Base-by-base conservation (phyloP, 2,888 invertebrate genomes). In the Agrenia bidenticulata region DNA sequence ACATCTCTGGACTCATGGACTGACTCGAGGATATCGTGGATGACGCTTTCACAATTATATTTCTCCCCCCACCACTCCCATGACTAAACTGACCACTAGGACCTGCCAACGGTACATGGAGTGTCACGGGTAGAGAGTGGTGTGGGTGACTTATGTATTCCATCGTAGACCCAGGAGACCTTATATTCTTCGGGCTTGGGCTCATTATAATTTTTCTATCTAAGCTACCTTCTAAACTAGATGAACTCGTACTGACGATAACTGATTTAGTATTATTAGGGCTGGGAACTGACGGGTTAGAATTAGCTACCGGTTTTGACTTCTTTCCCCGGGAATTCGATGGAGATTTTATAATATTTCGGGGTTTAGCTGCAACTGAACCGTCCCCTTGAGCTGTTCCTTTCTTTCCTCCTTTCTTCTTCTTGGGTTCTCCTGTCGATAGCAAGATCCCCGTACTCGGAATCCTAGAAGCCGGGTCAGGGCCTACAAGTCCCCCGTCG, bases 201-300 rank as follows among this genome's bases (percentile, higher is more conserved):
- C 74, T 74, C 72, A 75, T 72, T 49, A 75, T 75, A 15, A 75
- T 71, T 62, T 72, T 75, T 13, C 73, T 62, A 37, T 73, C 75
- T 21, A 70, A 24, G 24, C 62, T 65, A 32, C 59, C 49, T 17
- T 64, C 60, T 45, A 55, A 42, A 39, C 50, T 63, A 17, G 58
- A 26, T 5, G 69, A 67, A 9, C 64, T 67, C 37, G 70, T 64
- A 60, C 68, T 69, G 13, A 75, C 75, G 64, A 75, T 75, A 17
- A 75, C 75, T 32, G 75, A 75, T 32, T 73, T 69, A 58, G 68
- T 62, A 56, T 67, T 70, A n/a, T n/a, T 11, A 39, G 32, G 4
- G 32, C 11, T 32, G 32, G 32, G 32, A 11, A 32, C 32, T 17
- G n/a, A 17, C 5, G 45, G 4, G 19, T 19, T 45, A 45, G n/a